phyloP scores from a whole-genome alignment of 2,888 invertebrate species.

The Gerris lacustris region DNA sequence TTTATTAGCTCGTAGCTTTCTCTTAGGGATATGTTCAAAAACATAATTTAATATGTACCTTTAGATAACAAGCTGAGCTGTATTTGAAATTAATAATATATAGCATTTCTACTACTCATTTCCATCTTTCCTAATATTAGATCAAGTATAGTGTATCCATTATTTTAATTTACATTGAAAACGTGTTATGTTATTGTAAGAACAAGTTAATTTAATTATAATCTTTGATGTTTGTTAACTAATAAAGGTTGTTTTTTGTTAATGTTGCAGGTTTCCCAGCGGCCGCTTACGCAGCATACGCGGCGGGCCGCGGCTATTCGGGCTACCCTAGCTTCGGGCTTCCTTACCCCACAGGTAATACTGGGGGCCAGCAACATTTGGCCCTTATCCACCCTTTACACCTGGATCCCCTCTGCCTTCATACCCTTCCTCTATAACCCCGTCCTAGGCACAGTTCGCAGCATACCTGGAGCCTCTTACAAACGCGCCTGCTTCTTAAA shows the following conservation, averaged over 20 bases:
- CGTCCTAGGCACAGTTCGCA: conserved; percentile 31
- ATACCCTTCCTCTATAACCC: conserved; percentile 42
- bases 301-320: conserved; percentile 91
- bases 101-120: too few species aligned
- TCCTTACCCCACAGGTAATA: conserved; percentile 94
- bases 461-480: background rate
- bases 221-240: too few species aligned
- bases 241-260: conserved; percentile 13
- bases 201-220: too few species aligned
- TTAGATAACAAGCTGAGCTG: too few species aligned
- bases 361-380: conserved; percentile 40
- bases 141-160: too few species aligned
- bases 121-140: too few species aligned
- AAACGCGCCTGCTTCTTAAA: background rate
- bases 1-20: too few species aligned
- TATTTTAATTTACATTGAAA: too few species aligned
- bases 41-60: too few species aligned
- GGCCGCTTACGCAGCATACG: conserved; percentile 88
- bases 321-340: conserved; percentile 96
- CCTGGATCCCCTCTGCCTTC: conserved; percentile 41
- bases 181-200: too few species aligned
- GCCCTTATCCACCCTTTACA: conserved; percentile 35
- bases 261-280: conserved; percentile 74
- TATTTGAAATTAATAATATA: too few species aligned
- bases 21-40: too few species aligned